Percentiles rank a stretch among this genome's conserved stretches.
phyloP scores from a whole-genome alignment of 1,140 invertebrate genomes.

The Rhyacophila brunnea region DNA sequence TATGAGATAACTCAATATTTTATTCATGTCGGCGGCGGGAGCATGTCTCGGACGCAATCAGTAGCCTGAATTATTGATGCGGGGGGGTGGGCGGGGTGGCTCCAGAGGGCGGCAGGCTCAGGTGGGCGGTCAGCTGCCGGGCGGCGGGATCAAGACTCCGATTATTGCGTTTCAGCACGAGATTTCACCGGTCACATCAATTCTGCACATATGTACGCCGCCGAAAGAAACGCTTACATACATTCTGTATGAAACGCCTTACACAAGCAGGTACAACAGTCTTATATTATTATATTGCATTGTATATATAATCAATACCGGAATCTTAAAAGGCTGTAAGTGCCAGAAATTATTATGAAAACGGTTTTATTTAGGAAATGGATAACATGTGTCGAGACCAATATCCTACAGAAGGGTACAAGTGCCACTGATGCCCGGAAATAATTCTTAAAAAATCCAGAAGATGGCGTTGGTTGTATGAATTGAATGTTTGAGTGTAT shows the following conservation, averaged over 20 bases:
- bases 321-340: too few relatives aligned
- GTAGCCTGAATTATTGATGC: conserved; percentile 54
- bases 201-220: conserved; percentile 22
- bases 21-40: conserved; percentile 31
- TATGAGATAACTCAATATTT: conserved; percentile 35
- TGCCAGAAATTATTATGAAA: too few relatives aligned
- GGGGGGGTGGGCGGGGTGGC: conserved; percentile 4
- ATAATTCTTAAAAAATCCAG: too few relatives aligned
- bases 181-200: conserved; percentile 30
- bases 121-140: conserved; percentile 33
- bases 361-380: too few relatives aligned
- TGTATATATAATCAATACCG: too few relatives aligned
- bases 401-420: too few relatives aligned
- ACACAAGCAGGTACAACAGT: too few relatives aligned
- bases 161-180: conserved; percentile 33
- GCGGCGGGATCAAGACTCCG: conserved; percentile 6
- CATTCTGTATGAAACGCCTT: background rate
- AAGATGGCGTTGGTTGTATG: too few relatives aligned
- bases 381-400: too few relatives aligned
- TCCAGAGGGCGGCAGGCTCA: conserved; percentile 1
- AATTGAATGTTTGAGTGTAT: too few relatives aligned
- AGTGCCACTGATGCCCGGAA: too few relatives aligned
- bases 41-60: conserved; percentile 53
- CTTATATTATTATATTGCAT: too few relatives aligned
- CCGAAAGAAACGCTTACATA: conserved; percentile 39